phyloP scores from a whole-genome alignment of 2,888 invertebrate genomes.

The Xestia xanthographa region DNA sequence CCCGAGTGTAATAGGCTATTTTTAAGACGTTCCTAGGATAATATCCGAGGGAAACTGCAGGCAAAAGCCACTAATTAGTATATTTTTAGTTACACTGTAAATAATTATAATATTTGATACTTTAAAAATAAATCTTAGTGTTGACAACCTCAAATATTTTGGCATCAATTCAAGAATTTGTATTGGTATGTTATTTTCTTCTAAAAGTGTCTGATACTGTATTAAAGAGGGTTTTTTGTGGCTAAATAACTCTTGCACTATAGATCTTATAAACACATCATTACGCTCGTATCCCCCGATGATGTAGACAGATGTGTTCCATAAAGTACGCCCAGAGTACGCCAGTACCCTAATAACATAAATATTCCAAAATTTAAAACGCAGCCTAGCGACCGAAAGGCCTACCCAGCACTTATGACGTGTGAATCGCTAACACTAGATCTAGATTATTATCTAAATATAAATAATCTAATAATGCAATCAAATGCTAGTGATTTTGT shows the following conservation, averaged over 20 bases:
- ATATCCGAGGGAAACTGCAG: background rate
- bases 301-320: too few relatives aligned
- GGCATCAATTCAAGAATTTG: slow-evolving; percentile 32
- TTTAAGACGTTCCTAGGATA: too few relatives aligned
- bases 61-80: background rate
- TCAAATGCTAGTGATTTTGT: background rate
- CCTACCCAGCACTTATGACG: too few relatives aligned
- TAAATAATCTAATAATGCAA: background rate
- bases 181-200: slow-evolving; percentile 7
- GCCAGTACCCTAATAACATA: too few relatives aligned
- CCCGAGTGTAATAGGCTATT: too few relatives aligned
- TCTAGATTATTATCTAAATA: background rate
- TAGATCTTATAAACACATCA: background rate
- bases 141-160: slow-evolving; percentile 41
- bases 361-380: too few relatives aligned
- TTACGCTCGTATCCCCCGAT: background rate
- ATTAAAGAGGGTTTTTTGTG: background rate
- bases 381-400: too few relatives aligned
- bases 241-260: background rate
- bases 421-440: background rate
- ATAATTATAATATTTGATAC: slow-evolving; percentile 7
- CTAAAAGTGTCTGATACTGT: slow-evolving; percentile 1
- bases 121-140: slow-evolving; percentile 19
- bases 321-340: too few relatives aligned
- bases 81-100: background rate